Percentiles rank a stretch among this genome's conserved stretches.
Evolutionary conservation across 2,113 vertebrate genomes (phyloP).

Genomic region (Prochilodus magdalenae): DNA sequence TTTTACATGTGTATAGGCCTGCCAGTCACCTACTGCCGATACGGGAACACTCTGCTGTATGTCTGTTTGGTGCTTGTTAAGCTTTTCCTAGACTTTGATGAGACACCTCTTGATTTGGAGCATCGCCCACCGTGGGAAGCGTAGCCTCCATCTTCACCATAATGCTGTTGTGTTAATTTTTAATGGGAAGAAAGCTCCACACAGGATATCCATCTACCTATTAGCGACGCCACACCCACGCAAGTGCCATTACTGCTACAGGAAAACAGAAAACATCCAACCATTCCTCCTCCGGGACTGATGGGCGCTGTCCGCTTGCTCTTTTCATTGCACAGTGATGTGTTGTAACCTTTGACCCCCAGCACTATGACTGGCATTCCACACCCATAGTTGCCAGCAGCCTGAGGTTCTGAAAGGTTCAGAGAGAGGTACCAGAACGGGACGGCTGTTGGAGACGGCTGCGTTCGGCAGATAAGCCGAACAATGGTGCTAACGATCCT

Average conservation of each 20-base stretch:
- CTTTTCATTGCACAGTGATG: slow-evolving; percentile 56
- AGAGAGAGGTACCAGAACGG: slow-evolving; percentile 32
- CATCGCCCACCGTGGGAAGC: not conserved
- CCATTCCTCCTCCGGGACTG: slow-evolving; percentile 47
- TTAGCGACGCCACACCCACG: not conserved
- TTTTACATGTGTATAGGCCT: slow-evolving; percentile 14
- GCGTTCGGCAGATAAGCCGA: slow-evolving; percentile 81
- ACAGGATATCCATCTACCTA: slow-evolving; percentile 30
- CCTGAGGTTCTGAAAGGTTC: not conserved
- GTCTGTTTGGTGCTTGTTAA: not conserved
- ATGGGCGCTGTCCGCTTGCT: slow-evolving; percentile 48
- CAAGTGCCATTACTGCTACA: slow-evolving; percentile 11
- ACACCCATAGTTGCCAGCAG: slow-evolving; percentile 58
- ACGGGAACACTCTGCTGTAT: not conserved
- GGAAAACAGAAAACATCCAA: not conserved
- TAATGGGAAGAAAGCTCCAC: slow-evolving; percentile 19
- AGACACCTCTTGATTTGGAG: not conserved
- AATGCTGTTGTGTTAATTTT: slow-evolving; percentile 41
- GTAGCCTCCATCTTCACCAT: not conserved
- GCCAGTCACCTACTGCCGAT: not conserved
- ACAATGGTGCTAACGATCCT: slow-evolving; percentile 85
- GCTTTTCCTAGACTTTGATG: not conserved
- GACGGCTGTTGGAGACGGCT: slow-evolving; percentile 69
- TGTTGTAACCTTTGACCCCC: slow-evolving; percentile 65
- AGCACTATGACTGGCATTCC: slow-evolving; percentile 46